phyloP scores from a whole-genome alignment of 1,140 invertebrate genomes.

The Drosophila arawakana region DNA sequence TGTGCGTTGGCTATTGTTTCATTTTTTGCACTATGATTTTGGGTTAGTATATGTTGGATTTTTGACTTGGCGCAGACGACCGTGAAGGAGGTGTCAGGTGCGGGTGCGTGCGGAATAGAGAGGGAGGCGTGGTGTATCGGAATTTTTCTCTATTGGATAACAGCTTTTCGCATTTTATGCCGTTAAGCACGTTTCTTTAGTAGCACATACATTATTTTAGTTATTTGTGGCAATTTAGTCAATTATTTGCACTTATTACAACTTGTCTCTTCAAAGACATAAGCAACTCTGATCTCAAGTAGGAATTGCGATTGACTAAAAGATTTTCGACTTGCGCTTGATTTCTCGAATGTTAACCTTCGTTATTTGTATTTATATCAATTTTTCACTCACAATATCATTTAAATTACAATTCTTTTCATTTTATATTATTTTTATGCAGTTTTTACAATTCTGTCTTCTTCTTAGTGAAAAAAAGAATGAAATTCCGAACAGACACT shows the following conservation, averaged over 20 bases:
- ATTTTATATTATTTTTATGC: conserved; percentile 29
- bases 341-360: not conserved
- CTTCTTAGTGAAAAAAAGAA: conserved; percentile 35
- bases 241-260: conserved; percentile 35
- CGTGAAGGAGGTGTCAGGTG: conserved; percentile 43
- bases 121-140: conserved; percentile 40
- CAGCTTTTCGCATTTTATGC: conserved; percentile 48
- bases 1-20: conserved; percentile 26
- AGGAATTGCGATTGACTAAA: conserved; percentile 20
- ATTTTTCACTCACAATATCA: conserved; percentile 16
- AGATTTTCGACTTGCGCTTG: conserved; percentile 6
- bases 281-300: conserved; percentile 31
- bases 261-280: conserved; percentile 38
- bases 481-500: conserved; percentile 34
- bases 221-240: conserved; percentile 30
- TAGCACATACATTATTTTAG: conserved; percentile 30
- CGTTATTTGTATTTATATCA: not conserved
- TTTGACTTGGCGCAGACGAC: conserved; percentile 43
- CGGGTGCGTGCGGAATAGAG: conserved; percentile 31
- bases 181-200: conserved; percentile 35
- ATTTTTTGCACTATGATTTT: conserved; percentile 38
- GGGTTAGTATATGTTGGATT: conserved; percentile 47
- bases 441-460: conserved; percentile 37
- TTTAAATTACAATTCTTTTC: conserved; percentile 1
- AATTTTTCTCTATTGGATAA: conserved; percentile 65